A percentile compares a stretch with the other conserved stretches of the same genome.
Evolutionary conservation across 2,113 vertebrate genomes (phyloP).

Genomic region (Thermophis baileyi): DNA sequence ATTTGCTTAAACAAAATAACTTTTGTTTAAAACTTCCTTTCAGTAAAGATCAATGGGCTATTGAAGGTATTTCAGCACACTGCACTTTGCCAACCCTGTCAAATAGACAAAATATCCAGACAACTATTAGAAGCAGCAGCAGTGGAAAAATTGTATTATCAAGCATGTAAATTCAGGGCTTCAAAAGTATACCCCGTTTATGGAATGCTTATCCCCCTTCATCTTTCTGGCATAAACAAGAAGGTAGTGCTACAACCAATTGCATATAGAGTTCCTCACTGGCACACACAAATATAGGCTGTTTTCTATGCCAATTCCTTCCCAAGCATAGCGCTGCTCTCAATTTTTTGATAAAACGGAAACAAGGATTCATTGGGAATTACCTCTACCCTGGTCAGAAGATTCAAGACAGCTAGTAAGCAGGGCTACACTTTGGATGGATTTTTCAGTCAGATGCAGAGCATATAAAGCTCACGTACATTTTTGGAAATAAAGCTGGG

Average conservation of each 20-base stretch:
- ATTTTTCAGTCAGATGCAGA: neutral
- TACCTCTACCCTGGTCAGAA: no score
- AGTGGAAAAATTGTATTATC: conserved; percentile 5
- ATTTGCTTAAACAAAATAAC: conserved; percentile 63
- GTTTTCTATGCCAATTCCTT: neutral
- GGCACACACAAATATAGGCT: neutral
- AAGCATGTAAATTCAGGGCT: neutral
- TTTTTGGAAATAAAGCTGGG: neutral
- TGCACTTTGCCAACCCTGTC: neutral
- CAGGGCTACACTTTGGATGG: neutral
- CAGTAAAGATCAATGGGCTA: conserved; percentile 41
- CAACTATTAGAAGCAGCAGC: neutral
- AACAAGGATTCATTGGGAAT: neutral
- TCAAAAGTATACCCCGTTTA: neutral
- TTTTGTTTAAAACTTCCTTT: conserved; percentile 56
- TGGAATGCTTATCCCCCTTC: neutral
- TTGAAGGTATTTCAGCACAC: neutral
- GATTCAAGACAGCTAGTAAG: neutral
- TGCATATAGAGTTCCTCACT: neutral
- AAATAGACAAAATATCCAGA: conserved; percentile 8
- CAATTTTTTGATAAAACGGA: neutral
- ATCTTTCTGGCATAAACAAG: neutral
- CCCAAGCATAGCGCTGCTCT: neutral
- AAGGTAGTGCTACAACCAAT: neutral
- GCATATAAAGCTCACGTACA: neutral